phyloP scores from a whole-genome alignment of 2,113 vertebrate species.

The Ictalurus furcatus region DNA sequence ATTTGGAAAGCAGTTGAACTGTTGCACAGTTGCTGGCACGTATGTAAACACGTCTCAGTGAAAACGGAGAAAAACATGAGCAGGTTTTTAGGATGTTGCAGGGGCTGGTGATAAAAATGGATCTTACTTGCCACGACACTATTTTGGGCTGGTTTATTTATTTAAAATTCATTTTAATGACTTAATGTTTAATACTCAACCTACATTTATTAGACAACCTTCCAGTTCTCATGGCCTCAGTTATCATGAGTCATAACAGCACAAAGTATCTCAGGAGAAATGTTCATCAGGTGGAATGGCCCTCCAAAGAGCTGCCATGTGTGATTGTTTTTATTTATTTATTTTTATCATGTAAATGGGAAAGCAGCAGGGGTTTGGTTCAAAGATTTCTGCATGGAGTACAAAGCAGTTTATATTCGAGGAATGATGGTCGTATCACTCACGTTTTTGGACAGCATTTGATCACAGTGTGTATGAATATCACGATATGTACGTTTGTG shows the following conservation, averaged over 20 bases:
- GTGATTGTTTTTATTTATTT: background rate
- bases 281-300: background rate
- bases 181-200: background rate
- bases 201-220: background rate
- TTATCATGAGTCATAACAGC: background rate
- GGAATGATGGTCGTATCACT: background rate
- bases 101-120: background rate
- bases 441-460: background rate
- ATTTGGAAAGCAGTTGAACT: background rate
- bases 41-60: background rate
- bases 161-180: background rate
- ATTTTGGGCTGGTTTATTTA: background rate
- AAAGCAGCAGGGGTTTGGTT: background rate
- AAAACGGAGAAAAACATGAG: background rate
- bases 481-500: too few relatives aligned
- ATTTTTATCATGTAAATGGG: background rate
- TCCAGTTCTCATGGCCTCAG: background rate
- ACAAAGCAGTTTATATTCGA: background rate
- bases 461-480: background rate
- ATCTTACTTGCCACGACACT: background rate
- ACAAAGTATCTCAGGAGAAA: background rate
- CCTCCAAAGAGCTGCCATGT: background rate
- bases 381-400: background rate
- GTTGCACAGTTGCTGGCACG: background rate
- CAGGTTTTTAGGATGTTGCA: background rate